These are phyloP conservation scores for Tetheella fluctuosa DNA, from an alignment of 2,888 invertebrate species.

Conservation along the genomic window DNA sequence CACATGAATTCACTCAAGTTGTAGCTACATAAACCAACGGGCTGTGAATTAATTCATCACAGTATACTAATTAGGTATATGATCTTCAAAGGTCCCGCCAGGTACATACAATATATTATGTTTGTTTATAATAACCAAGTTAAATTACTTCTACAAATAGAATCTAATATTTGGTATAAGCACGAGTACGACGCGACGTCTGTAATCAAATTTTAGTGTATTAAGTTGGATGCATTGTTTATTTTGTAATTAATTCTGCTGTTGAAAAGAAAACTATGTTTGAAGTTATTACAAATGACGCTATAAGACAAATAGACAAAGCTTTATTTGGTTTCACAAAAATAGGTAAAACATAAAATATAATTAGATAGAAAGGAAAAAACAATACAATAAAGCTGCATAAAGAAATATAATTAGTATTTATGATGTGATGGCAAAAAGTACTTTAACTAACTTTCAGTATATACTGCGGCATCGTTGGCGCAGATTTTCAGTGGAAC, in stretches of 20 bases:
- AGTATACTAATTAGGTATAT: constrained; percentile 56
- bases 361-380: too few relatives aligned
- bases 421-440: too few relatives aligned
- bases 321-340: too few relatives aligned
- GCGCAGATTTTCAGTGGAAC: too few relatives aligned
- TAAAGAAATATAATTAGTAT: too few relatives aligned
- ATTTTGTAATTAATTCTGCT: neutral
- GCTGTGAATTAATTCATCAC: constrained; percentile 57
- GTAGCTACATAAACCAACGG: constrained; percentile 45
- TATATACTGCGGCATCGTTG: too few relatives aligned
- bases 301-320: too few relatives aligned
- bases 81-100: constrained; percentile 43
- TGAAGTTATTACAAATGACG: neutral
- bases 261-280: neutral
- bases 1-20: constrained; percentile 55
- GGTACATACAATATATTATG: constrained; percentile 29
- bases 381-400: too few relatives aligned
- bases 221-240: constrained; percentile 5
- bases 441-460: too few relatives aligned
- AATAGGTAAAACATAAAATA: too few relatives aligned
- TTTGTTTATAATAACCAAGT: constrained; percentile 31
- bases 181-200: too few relatives aligned
- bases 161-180: neutral
- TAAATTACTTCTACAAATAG: constrained; percentile 22
- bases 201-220: constrained; percentile 2